A percentile compares a stretch with the other conserved stretches of the same genome.
Conservation (phyloP, 2,888 invertebrate species). For the Ophion obscuratus region DNA sequence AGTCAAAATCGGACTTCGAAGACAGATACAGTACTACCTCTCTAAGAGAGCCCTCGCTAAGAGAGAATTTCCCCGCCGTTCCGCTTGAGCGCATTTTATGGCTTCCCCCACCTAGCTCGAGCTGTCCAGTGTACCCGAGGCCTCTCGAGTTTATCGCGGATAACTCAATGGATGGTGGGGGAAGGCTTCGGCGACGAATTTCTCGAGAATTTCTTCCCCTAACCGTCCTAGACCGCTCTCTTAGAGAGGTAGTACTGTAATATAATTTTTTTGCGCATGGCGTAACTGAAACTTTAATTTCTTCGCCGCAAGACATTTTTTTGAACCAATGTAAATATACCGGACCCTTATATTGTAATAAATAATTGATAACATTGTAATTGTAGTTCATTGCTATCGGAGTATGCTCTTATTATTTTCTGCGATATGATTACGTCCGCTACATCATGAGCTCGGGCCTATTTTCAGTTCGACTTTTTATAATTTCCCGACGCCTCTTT, state of each 20-base stretch:
- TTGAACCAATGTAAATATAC: slow-evolving; percentile 17
- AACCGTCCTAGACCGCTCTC: too few species aligned
- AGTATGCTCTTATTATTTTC: slow-evolving; percentile 34
- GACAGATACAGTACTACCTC: too few species aligned
- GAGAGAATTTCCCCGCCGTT: too few species aligned
- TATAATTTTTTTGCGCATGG: neutral
- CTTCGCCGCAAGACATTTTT: slow-evolving; percentile 8
- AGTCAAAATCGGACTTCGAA: neutral
- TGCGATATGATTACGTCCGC: slow-evolving; percentile 42
- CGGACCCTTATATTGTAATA: slow-evolving; percentile 11
- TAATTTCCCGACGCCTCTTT: slow-evolving; percentile 15
- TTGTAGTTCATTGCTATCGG: slow-evolving; percentile 39
- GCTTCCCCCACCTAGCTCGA: too few species aligned
- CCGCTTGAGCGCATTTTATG: too few species aligned
- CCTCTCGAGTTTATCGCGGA: too few species aligned
- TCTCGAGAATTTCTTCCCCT: too few species aligned
- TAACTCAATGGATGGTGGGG: too few species aligned
- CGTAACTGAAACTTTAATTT: neutral
- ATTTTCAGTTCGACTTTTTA: slow-evolving; percentile 37
- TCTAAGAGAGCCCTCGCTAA: too few species aligned
- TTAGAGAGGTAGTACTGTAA: too few species aligned
- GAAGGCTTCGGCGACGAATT: too few species aligned
- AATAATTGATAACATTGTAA: slow-evolving; percentile 46
- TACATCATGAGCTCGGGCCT: slow-evolving; percentile 37
- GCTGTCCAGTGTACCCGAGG: too few species aligned